A percentile compares a stretch with the other conserved stretches of the same genome.
Conservation (phyloP, 2,888 invertebrate genomes). For the Trachelus troglodyta region DNA sequence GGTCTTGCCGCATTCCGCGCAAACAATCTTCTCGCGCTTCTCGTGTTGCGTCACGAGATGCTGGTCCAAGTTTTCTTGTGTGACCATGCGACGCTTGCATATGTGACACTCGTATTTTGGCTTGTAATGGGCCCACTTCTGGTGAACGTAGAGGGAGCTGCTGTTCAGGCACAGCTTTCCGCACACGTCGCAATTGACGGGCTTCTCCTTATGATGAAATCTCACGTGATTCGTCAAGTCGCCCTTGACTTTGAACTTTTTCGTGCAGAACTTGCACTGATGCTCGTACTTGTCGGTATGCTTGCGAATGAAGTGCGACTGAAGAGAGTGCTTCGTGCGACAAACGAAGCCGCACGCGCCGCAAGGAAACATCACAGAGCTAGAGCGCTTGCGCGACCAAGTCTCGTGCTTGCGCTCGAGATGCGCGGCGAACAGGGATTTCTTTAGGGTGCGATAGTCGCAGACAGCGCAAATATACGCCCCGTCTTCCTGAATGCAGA, state of each 20-base stretch:
- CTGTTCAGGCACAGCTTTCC: slow-evolving; percentile 60
- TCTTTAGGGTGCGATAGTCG: slow-evolving; percentile 57
- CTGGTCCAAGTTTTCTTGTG: slow-evolving; percentile 61
- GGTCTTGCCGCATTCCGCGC: slow-evolving; percentile 62
- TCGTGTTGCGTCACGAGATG: slow-evolving; percentile 62
- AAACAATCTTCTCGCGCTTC: slow-evolving; percentile 61
- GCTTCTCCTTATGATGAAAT: slow-evolving; percentile 63
- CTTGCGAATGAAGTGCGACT: slow-evolving; percentile 62
- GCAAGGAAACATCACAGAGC: slow-evolving; percentile 52
- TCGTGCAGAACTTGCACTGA: slow-evolving; percentile 56
- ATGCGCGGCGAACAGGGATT: slow-evolving; percentile 54
- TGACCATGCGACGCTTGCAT: slow-evolving; percentile 63
- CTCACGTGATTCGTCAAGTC: slow-evolving; percentile 62
- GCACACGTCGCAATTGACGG: slow-evolving; percentile 60
- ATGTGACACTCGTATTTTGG: slow-evolving; percentile 62
- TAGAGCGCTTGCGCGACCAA: slow-evolving; percentile 47
- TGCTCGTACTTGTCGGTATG: slow-evolving; percentile 63
- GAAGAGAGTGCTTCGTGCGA: slow-evolving; percentile 61
- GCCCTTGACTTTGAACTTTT: slow-evolving; percentile 63
- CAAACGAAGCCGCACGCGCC: slow-evolving; percentile 59
- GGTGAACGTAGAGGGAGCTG: slow-evolving; percentile 62
- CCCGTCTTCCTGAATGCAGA: slow-evolving; percentile 59
- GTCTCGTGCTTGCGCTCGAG: slow-evolving; percentile 60
- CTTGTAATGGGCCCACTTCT: slow-evolving; percentile 64
- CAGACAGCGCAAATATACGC: slow-evolving; percentile 60